Evolutionary conservation across 2,888 invertebrate species (phyloP).

Genomic region (Caenorhabditis sp.): DNA sequence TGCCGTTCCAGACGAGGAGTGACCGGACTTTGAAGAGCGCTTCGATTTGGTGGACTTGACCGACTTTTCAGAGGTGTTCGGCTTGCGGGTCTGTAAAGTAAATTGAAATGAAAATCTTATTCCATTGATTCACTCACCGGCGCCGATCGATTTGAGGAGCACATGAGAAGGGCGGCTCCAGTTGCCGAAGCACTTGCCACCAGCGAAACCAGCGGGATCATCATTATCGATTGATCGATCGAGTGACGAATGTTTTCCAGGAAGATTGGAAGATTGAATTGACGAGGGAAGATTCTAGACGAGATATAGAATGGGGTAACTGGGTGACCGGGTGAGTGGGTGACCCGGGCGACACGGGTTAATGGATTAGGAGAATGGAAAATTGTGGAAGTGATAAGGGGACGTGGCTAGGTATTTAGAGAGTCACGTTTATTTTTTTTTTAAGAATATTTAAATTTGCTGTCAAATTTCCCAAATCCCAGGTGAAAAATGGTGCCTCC

Average conservation of each 20-base stretch:
- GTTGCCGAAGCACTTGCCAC: conserved; percentile 31
- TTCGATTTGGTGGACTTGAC: conserved; percentile 39
- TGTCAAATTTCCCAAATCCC: too few relatives aligned
- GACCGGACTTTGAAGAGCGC: not conserved
- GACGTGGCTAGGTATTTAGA: not conserved
- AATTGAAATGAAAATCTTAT: not conserved
- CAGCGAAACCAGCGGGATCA: conserved; percentile 38
- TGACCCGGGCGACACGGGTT: not conserved
- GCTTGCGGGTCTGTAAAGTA: conserved; percentile 27
- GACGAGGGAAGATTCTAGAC: too few relatives aligned
- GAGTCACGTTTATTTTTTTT: too few relatives aligned
- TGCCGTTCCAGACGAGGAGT: conserved; percentile 8
- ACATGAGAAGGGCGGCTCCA: conserved; percentile 32
- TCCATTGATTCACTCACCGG: too few relatives aligned
- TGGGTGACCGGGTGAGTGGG: not conserved
- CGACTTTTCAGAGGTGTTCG: not conserved
- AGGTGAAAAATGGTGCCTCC: too few relatives aligned
- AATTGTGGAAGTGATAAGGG: not conserved
- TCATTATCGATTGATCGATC: conserved; percentile 6
- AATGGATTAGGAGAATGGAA: not conserved
- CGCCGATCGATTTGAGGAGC: conserved; percentile 31
- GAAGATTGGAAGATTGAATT: too few relatives aligned
- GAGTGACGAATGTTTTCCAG: too few relatives aligned
- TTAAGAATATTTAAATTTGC: too few relatives aligned
- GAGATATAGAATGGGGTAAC: too few relatives aligned